Evolutionary conservation across 2,113 vertebrate genomes (phyloP).

Genomic region (Oxygymnocypris stewartii): DNA sequence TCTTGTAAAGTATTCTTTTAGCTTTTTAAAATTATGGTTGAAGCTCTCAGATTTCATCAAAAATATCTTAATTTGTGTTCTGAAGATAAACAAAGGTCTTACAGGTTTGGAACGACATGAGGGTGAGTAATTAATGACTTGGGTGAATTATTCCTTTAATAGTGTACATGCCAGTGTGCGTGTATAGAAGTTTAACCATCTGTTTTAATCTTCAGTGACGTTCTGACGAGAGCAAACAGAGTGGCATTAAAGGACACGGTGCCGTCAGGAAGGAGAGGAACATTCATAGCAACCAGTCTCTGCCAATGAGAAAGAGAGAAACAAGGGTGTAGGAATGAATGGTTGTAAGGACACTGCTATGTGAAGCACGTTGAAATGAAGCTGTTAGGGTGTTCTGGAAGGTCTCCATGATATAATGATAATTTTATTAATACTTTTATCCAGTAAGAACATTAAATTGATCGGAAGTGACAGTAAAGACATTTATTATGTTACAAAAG

Average conservation of each 20-base stretch:
- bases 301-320: slow-evolving; percentile 58
- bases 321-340: slow-evolving; percentile 5
- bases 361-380: not conserved
- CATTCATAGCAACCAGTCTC: slow-evolving; percentile 92
- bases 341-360: not conserved
- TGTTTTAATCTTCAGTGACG: slow-evolving; percentile 90
- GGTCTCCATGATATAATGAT: not conserved
- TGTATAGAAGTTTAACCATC: slow-evolving; percentile 73
- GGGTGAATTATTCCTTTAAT: too few species aligned
- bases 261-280: slow-evolving; percentile 87
- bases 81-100: too few species aligned
- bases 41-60: too few species aligned
- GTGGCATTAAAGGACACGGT: slow-evolving; percentile 92
- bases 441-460: not conserved
- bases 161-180: not conserved
- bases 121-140: too few species aligned
- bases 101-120: too few species aligned
- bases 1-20: too few species aligned
- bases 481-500: not conserved
- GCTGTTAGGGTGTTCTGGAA: not conserved
- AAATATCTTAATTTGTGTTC: too few species aligned
- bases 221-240: slow-evolving; percentile 88
- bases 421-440: not conserved
- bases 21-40: too few species aligned
- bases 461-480: not conserved